phyloP scores from a whole-genome alignment of 2,113 vertebrate species.

The Crotophaga sulcirostris region DNA sequence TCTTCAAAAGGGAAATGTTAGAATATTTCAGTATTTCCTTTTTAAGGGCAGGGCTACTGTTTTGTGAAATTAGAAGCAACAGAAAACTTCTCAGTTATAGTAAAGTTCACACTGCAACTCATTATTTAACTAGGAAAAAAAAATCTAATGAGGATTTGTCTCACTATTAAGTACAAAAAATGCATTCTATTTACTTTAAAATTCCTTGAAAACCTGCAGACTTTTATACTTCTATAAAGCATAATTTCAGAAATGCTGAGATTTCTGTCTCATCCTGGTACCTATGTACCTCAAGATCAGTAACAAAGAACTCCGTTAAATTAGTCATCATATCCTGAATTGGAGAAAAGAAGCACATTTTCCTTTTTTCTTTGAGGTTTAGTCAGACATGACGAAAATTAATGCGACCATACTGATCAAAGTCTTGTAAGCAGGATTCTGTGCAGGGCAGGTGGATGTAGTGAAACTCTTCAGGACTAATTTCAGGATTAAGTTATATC shows the following conservation, averaged over 20 bases:
- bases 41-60: background rate
- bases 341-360: background rate
- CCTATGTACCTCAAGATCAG: background rate
- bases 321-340: background rate
- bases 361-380: background rate
- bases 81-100: background rate
- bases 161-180: background rate
- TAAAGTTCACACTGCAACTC: background rate
- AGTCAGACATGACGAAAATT: background rate
- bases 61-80: background rate
- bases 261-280: background rate
- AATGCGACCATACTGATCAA: fast-evolving
- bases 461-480: background rate
- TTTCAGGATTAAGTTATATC: background rate
- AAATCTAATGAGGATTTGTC: background rate
- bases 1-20: background rate
- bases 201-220: background rate
- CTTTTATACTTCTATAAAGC: background rate
- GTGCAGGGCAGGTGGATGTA: background rate
- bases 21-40: background rate
- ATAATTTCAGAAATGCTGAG: background rate
- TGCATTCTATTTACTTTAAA: background rate
- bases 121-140: background rate
- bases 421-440: background rate
- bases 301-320: background rate